phyloP scores from a whole-genome alignment of 2,113 vertebrate species.

The Rhadina sibilatrix region DNA sequence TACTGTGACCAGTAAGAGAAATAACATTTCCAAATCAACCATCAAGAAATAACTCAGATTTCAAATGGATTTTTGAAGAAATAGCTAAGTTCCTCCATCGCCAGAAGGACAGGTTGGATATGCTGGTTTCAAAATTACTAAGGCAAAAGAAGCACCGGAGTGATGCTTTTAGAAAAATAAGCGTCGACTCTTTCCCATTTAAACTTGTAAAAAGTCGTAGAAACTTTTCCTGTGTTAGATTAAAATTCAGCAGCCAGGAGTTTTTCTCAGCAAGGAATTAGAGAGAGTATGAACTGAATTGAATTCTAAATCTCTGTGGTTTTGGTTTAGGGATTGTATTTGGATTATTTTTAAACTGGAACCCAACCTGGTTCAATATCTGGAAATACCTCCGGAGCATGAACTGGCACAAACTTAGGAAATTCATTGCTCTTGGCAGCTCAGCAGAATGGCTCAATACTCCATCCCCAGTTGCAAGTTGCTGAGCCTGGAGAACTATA shows the following conservation, averaged over 20 bases:
- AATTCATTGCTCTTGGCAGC: background rate
- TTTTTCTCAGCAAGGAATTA: background rate
- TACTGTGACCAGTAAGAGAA: background rate
- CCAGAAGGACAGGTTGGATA: background rate
- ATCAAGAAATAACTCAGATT: background rate
- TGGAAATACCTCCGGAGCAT: background rate
- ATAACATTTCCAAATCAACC: background rate
- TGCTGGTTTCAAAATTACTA: background rate
- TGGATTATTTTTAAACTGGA: background rate
- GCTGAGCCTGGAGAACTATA: background rate
- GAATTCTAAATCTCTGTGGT: background rate
- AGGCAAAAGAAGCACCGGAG: background rate
- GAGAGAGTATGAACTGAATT: background rate
- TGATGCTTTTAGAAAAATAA: background rate
- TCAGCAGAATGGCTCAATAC: background rate
- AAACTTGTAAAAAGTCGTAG: background rate
- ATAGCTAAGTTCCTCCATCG: background rate
- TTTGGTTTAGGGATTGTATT: background rate
- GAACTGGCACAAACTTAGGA: background rate
- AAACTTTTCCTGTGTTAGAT: background rate
- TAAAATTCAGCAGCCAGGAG: background rate
- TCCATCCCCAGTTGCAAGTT: background rate
- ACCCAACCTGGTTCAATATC: background rate
- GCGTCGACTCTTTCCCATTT: background rate
- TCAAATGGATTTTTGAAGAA: background rate